Conservation (phyloP, 2,113 vertebrate species). For the Vireo altiloquus region DNA sequence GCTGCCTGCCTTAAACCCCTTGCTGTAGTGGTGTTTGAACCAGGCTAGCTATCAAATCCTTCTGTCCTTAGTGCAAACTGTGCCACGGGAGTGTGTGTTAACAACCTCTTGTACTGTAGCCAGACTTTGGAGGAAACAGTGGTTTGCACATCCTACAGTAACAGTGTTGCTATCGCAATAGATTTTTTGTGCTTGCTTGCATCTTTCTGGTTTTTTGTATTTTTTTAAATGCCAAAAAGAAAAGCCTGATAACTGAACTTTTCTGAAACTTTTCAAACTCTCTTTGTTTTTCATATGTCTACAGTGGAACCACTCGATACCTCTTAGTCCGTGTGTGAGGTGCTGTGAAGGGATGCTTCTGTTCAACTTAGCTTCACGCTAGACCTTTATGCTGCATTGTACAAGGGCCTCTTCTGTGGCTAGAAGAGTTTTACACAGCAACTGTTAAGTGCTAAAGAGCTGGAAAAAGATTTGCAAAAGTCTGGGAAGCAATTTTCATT, state of each 20-base stretch:
- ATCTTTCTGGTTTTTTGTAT: neutral
- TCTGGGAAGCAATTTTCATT: neutral
- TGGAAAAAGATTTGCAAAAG: neutral
- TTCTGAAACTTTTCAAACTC: neutral
- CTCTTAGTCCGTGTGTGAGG: neutral
- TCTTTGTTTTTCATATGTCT: neutral
- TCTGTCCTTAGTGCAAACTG: neutral
- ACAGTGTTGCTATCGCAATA: neutral
- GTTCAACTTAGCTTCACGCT: neutral
- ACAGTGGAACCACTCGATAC: neutral
- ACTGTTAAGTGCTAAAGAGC: neutral
- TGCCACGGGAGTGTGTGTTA: rapidly evolving
- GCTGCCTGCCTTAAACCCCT: neutral
- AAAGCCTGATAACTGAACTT: neutral
- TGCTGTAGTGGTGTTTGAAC: neutral
- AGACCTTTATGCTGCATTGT: neutral
- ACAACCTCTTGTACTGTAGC: neutral
- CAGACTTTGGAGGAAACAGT: neutral
- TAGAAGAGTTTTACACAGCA: neutral
- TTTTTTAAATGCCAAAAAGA: neutral
- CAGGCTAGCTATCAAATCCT: neutral
- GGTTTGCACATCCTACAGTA: neutral
- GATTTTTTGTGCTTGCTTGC: neutral
- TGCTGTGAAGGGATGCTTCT: neutral
- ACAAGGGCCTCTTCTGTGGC: neutral